Evolutionary conservation across 2,797 vertebrate genomes (phyloP).

Genomic region (Discoglossus pictus): DNA sequence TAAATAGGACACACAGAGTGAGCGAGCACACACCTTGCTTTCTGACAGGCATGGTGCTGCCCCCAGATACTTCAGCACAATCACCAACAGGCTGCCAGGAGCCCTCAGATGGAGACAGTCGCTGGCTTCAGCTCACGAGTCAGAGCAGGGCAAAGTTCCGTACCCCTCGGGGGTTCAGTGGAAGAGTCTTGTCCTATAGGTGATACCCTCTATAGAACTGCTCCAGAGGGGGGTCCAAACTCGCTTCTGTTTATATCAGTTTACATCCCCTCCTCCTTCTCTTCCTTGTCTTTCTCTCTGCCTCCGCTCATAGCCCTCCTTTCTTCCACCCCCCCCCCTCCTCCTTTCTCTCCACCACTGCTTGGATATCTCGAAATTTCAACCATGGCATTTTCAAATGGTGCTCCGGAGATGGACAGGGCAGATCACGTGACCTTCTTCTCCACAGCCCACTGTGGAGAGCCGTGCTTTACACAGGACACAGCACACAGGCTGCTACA

Average conservation of each 20-base stretch:
- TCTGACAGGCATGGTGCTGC: slow-evolving; percentile 82
- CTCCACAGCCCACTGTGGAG: no score
- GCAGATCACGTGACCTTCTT: slow-evolving; percentile 80
- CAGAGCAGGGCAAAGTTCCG: no score
- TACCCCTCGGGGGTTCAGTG: slow-evolving; percentile 52
- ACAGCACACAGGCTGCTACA: no score
- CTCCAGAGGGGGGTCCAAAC: slow-evolving; percentile 31
- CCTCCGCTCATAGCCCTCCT: no score
- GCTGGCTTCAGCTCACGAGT: no score
- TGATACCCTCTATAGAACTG: slow-evolving; percentile 7
- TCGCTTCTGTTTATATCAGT: no score
- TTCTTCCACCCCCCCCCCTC: slow-evolving; percentile 41
- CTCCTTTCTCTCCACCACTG: slow-evolving; percentile 60
- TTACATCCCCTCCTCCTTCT: slow-evolving; percentile 2
- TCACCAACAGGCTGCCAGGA: slow-evolving; percentile 27
- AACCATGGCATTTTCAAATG: slow-evolving; percentile 97
- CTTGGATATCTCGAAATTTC: slow-evolving; percentile 89
- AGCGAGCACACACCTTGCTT: slow-evolving; percentile 87
- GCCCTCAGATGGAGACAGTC: no score
- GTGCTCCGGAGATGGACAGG: slow-evolving; percentile 77
- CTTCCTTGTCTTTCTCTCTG: slow-evolving; percentile 47
- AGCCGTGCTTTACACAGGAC: no score
- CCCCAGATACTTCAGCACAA: slow-evolving; percentile 48
- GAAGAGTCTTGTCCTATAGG: slow-evolving; percentile 25
- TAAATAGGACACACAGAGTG: no score